phyloP scores from a whole-genome alignment of 2,888 invertebrate genomes.

The Pristionchus japonicus region DNA sequence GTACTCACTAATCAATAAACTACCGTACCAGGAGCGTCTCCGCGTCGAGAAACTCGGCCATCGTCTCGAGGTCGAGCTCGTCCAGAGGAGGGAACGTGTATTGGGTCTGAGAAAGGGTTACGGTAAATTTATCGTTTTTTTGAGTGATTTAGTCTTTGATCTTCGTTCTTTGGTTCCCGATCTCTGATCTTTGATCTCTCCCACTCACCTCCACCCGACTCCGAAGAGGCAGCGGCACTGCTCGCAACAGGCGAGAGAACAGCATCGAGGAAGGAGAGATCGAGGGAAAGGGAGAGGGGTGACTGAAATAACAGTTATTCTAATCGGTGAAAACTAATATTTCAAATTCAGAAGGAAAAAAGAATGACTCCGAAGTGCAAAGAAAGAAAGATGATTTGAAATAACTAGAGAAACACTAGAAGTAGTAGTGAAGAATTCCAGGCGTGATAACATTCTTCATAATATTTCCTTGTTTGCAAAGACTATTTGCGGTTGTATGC shows the following conservation, averaged over 20 bases:
- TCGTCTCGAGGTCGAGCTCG: conserved; percentile 24
- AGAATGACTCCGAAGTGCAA: too few species aligned
- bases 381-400: too few species aligned
- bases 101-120: too few species aligned
- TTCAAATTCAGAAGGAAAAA: too few species aligned
- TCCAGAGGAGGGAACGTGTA: background rate
- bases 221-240: background rate
- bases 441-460: too few species aligned
- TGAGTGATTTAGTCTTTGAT: background rate
- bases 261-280: background rate
- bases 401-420: too few species aligned
- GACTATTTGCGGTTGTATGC: too few species aligned
- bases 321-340: too few species aligned
- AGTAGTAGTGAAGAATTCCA: too few species aligned
- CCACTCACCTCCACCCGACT: background rate
- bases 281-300: background rate
- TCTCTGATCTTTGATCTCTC: background rate
- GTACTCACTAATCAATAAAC: background rate
- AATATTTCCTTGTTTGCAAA: too few species aligned
- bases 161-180: background rate
- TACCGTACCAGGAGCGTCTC: conserved; percentile 13
- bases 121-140: too few species aligned
- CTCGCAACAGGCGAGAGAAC: background rate
- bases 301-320: background rate
- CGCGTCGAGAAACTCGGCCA: conserved; percentile 17